Conservation (phyloP, 2,888 invertebrate genomes). For the Polietes domitor region DNA sequence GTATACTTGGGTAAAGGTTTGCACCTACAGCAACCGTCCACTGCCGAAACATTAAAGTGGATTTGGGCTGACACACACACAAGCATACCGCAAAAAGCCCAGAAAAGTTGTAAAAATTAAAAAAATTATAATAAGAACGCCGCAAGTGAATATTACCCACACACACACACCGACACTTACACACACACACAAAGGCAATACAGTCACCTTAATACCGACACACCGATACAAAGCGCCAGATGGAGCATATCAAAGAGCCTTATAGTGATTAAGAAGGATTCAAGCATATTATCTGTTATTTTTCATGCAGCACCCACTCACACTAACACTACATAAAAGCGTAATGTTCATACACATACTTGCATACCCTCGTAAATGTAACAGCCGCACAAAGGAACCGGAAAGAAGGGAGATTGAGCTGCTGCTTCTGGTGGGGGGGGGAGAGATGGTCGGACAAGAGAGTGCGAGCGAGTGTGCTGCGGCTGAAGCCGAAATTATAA, state of each 20-base stretch:
- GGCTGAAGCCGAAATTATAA: conserved; percentile 48
- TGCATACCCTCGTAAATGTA: background rate
- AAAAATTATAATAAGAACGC: conserved; percentile 51
- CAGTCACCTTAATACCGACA: conserved; percentile 17
- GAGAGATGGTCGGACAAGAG: background rate
- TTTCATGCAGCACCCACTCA: conserved; percentile 16
- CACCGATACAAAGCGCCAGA: conserved; percentile 50
- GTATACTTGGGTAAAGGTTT: conserved; percentile 8
- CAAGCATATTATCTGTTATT: conserved; percentile 49
- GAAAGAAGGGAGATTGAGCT: background rate
- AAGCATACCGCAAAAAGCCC: background rate
- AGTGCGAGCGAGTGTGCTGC: background rate
- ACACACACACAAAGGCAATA: background rate
- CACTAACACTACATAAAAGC: background rate
- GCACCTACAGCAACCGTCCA: conserved; percentile 37
- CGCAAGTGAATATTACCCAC: conserved; percentile 50
- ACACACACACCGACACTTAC: background rate
- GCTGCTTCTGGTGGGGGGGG: background rate
- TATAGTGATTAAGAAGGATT: conserved; percentile 60
- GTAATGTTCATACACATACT: background rate
- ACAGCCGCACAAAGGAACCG: background rate
- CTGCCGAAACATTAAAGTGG: conserved; percentile 32
- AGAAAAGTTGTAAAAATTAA: conserved; percentile 20
- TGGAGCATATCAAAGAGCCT: conserved; percentile 58
- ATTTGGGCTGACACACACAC: background rate